phyloP scores from a whole-genome alignment of 2,113 vertebrate species.

The Falco punctatus region DNA sequence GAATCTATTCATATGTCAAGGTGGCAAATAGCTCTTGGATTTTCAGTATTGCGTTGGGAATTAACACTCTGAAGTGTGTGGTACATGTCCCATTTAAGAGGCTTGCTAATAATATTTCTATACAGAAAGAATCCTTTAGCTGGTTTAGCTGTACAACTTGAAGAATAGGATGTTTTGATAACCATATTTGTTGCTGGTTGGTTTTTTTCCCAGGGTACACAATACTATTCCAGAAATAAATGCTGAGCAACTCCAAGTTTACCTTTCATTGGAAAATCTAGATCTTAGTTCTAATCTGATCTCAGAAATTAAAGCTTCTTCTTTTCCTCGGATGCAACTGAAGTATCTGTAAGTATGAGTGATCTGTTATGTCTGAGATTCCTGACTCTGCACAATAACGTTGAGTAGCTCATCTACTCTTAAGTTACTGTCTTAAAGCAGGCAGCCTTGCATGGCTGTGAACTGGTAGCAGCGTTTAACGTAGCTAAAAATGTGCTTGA shows the following conservation, averaged over 20 bases:
- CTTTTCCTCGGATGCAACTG: conserved; percentile 83
- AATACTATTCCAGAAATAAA: conserved; percentile 81
- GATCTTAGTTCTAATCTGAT: conserved; percentile 86
- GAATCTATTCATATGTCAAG: background rate
- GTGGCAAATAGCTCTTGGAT: background rate
- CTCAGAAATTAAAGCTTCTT: conserved; percentile 81
- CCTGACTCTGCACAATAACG: background rate
- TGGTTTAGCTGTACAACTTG: background rate
- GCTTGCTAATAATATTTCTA: background rate
- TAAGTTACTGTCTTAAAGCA: background rate
- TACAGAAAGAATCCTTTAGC: background rate
- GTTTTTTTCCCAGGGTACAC: conserved; percentile 76
- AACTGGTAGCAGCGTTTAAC: background rate
- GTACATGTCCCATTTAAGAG: background rate
- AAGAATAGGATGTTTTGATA: background rate
- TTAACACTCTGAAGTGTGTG: background rate
- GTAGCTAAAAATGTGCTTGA: background rate
- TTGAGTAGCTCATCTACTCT: background rate
- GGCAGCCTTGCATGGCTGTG: background rate
- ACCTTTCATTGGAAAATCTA: conserved; percentile 80
- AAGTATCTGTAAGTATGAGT: conserved; percentile 82
- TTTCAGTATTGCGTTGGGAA: background rate
- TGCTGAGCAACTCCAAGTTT: conserved; percentile 79
- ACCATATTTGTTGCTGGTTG: background rate
- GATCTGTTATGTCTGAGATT: background rate